phyloP scores from a whole-genome alignment of 2,113 vertebrate genomes.

The Echinops telfairi region DNA sequence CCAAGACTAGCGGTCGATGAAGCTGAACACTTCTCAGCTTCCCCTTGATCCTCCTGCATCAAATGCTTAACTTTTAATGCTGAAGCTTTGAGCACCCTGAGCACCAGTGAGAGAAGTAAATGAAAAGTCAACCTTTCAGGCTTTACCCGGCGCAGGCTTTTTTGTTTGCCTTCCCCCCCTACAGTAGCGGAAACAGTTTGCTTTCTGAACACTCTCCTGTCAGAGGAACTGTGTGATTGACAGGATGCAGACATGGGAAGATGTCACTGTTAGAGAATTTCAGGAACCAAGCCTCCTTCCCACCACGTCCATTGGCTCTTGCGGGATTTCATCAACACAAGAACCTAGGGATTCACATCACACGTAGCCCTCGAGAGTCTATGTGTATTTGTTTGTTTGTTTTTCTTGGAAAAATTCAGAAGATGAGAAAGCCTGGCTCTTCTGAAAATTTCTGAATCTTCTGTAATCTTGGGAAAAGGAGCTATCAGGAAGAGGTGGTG shows the following conservation, averaged over 20 bases:
- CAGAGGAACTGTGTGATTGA: background rate
- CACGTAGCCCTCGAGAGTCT: conserved; percentile 14
- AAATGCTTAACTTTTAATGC: conserved; percentile 79
- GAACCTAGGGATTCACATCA: background rate
- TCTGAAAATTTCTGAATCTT: conserved; percentile 1
- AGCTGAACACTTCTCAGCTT: conserved; percentile 74
- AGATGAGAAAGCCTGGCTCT: background rate
- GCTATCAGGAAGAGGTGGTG: background rate
- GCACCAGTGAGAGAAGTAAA: conserved; percentile 57
- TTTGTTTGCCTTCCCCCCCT: background rate
- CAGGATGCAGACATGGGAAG: background rate
- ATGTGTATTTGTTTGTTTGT: conserved; percentile 40
- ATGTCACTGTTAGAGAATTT: conserved; percentile 18
- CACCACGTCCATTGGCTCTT: conserved; percentile 52
- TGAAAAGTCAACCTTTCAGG: conserved; percentile 74
- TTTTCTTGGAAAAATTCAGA: conserved; percentile 53
- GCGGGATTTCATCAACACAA: background rate
- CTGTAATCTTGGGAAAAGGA: background rate
- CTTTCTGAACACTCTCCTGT: conserved; percentile 22
- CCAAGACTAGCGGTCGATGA: conserved; percentile 64
- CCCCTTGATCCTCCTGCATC: conserved; percentile 72
- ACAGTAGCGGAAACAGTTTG: conserved; percentile 26
- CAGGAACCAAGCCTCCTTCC: background rate
- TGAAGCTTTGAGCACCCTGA: conserved; percentile 28
- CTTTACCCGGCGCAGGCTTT: background rate